Conservation (phyloP, 2,888 invertebrate genomes). For the Melangyna quadrimaculata region DNA sequence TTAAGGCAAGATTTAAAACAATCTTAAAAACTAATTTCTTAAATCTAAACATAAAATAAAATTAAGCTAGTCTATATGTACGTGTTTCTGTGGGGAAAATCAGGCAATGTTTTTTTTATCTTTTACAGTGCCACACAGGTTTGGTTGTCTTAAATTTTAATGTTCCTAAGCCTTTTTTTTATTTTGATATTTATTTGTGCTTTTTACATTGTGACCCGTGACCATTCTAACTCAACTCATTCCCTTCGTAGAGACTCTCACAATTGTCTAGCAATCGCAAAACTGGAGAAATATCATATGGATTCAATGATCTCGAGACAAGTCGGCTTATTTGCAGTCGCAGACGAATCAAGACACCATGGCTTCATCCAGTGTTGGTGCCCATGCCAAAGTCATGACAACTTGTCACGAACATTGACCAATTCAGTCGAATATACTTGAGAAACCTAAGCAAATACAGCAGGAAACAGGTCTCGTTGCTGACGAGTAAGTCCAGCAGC, state of each 20-base stretch:
- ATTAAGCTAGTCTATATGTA: conserved; percentile 61
- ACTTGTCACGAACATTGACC: conserved; percentile 90
- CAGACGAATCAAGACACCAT: conserved; percentile 91
- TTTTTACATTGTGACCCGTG: conserved; percentile 57
- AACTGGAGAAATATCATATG: conserved; percentile 94
- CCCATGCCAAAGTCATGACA: conserved; percentile 84
- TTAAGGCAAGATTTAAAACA: conserved; percentile 79
- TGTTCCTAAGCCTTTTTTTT: conserved; percentile 39
- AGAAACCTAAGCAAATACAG: conserved; percentile 91
- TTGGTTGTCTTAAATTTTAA: conserved; percentile 4
- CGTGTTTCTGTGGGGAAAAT: neutral
- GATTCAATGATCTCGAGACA: conserved; percentile 91
- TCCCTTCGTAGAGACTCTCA: conserved; percentile 92
- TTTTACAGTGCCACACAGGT: conserved; percentile 26
- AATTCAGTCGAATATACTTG: conserved; percentile 91
- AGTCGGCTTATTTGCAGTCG: conserved; percentile 90
- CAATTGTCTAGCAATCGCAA: conserved; percentile 91
- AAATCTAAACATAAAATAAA: conserved; percentile 31
- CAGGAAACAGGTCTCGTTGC: conserved; percentile 94
- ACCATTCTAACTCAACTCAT: conserved; percentile 86
- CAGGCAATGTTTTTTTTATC: conserved; percentile 28
- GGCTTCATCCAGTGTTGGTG: conserved; percentile 87
- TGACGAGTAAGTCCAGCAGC: conserved; percentile 91
- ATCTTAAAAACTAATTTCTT: conserved; percentile 74
- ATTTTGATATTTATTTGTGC: conserved; percentile 61